Base-by-base conservation (phyloP, 2,888 invertebrate genomes). In the Chaetoderma sp. region DNA sequence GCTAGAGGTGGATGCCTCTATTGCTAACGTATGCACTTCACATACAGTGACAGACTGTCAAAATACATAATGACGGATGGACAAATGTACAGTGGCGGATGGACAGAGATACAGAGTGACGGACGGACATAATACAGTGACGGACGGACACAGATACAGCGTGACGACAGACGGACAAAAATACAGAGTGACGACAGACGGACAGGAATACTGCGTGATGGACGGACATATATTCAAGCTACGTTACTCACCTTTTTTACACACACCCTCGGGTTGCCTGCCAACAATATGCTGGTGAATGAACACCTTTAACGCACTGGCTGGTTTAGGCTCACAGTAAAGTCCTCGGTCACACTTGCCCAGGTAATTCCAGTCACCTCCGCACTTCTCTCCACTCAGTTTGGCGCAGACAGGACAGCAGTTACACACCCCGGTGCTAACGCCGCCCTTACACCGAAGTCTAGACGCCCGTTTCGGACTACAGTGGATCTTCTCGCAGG, bases 371-470 rank as follows among this genome's bases (percentile, higher is more conserved):
- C 71, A 80, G 39, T 81, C 79, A 4, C 86, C 86, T 0, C 85
- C 85, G 64, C 86, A 86, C 25, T 70, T 57, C 66, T 85, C 82
- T 3, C 81, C 81, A 58, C 75, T 76, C 27, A 80, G 67, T 55
- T 83, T 83, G 60, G 86, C 86, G 68, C 86, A 86, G 4, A 78
- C 78, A 5, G 82, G 83, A 60, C 86, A 86, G 64, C 86, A 86
- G 30, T 79, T 79, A 61, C 86, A 86, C 30, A 86, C 75, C 8
- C 82, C 85, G 3, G 80, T 76, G 4, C 83, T 82, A 18, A 76
- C 62, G 10, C 85, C 86, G 4, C 86, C 85, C 49, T 71, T 72
- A 65, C 86, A 86, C 18, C 71, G 70, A 21, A 85, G 70, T 16
- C 74, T 75, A 2, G 75, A 69, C 13, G 80, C 70, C 25, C 73